These are phyloP conservation scores for Hippocampus barbouri DNA, from an alignment of 2,113 vertebrate genomes.

Conservation along the genomic window DNA sequence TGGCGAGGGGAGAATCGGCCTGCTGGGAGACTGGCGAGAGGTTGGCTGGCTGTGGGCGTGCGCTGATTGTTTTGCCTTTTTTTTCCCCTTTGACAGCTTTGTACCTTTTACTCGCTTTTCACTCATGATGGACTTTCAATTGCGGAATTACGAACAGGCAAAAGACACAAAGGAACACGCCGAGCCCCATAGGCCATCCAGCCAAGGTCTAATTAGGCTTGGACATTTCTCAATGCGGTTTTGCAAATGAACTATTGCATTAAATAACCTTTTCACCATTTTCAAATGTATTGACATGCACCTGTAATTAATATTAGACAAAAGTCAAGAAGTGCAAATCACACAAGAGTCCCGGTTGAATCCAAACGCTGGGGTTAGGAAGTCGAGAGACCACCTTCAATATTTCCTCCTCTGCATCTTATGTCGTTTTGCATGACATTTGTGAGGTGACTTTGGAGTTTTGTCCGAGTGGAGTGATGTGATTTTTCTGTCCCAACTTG, in stretches of 20 bases:
- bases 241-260: too few species aligned
- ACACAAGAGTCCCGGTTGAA: neutral
- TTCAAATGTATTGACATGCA: too few species aligned
- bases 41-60: slow-evolving; percentile 67
- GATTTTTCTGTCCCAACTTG: slow-evolving; percentile 7
- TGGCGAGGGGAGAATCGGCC: slow-evolving; percentile 77
- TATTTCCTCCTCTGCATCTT: slow-evolving; percentile 18
- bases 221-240: too few species aligned
- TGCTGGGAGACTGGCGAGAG: slow-evolving; percentile 83
- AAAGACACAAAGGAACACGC: neutral
- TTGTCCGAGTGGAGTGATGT: slow-evolving; percentile 20
- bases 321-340: neutral
- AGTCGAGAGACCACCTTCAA: neutral
- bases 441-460: slow-evolving; percentile 31
- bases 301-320: neutral
- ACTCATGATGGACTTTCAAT: neutral
- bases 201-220: too few species aligned
- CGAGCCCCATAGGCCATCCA: too few species aligned
- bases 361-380: neutral
- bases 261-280: too few species aligned
- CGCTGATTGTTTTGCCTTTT: slow-evolving; percentile 52
- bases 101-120: slow-evolving; percentile 12
- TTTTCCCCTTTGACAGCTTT: slow-evolving; percentile 16
- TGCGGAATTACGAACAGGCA: neutral
- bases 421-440: slow-evolving; percentile 22